Evolutionary conservation across 2,888 invertebrate genomes (phyloP), one percentile per base, ranked within the genome.

Genomic region (Prosopocoilus inquinatus): DNA sequence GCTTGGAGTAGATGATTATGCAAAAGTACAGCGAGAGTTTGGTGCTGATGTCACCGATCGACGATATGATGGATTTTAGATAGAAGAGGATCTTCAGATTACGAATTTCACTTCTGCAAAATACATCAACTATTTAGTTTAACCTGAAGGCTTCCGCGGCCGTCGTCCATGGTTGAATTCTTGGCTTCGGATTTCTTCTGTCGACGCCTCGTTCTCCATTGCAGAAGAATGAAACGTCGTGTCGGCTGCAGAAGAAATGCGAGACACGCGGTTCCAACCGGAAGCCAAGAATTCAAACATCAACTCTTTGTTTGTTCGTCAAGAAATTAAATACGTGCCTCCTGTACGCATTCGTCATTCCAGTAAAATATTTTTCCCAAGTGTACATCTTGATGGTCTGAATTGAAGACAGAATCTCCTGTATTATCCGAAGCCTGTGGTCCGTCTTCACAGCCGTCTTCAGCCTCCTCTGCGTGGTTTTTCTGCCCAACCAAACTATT

Each of bases 321-420:
- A 46, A 35, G 11, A 39, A 47, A 32, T 45, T 28, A 15, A 16
- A 35, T 16, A 89, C 69, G 63, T 59, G 65, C 61, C 53, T 57
- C 56, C 60, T 57, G 16, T 44, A 61, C 51, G 48, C 60, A 50
- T 46, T 43, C 4, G 57, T 52, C n/a, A 55, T 20, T 48, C 59
- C 60, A 2, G 52, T 28, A 50, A 62, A 63, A 36, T 58, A 62
- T n/a, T 57, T 50, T 54, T 67, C 67, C 67, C 65, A 64, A 5
- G 82, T 81, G 64, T 83, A 87, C 83, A 84, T 82, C 72, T 87
- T 86, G 58, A 86, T 83, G 60, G 90, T 90, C 78, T 91, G 86
- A 79, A 96, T 94, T 47, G 94, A 94, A 58, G 84, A 84, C 60
- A 96, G 88, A 65, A 96, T 86, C 81, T 96, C 95, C 71, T 89